These are phyloP conservation scores for Lerema accius DNA, from an alignment of 1,140 invertebrate species.

Conservation along the genomic window DNA sequence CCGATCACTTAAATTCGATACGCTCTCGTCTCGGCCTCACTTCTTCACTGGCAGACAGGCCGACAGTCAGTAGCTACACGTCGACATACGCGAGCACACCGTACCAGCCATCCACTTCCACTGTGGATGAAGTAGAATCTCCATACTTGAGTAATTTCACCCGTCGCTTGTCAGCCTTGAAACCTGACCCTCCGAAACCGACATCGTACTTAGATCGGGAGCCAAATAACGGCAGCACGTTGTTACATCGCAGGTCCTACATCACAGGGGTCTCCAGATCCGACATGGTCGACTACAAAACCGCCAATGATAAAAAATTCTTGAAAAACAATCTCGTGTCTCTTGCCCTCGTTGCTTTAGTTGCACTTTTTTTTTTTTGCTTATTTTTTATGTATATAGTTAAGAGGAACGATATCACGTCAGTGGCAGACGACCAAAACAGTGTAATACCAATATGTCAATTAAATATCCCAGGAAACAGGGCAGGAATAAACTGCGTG, in stretches of 20 bases:
- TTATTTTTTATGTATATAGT: slow-evolving; percentile 87
- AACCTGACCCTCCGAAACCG: slow-evolving; percentile 70
- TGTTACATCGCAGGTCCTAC: slow-evolving; percentile 64
- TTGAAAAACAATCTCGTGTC: slow-evolving; percentile 86
- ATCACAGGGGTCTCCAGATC: slow-evolving; percentile 66
- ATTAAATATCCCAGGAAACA: slow-evolving; percentile 68
- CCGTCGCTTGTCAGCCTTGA: slow-evolving; percentile 83
- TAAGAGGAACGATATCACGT: slow-evolving; percentile 80
- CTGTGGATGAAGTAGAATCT: slow-evolving; percentile 82
- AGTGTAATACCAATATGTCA: slow-evolving; percentile 84
- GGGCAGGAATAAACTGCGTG: slow-evolving; percentile 84
- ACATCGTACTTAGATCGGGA: slow-evolving; percentile 64
- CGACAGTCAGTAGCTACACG: slow-evolving; percentile 56
- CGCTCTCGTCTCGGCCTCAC: slow-evolving; percentile 77
- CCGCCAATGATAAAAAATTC: slow-evolving; percentile 76
- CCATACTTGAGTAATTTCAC: slow-evolving; percentile 88
- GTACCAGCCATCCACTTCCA: slow-evolving; percentile 64
- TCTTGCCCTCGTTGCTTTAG: slow-evolving; percentile 84
- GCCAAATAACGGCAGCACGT: slow-evolving; percentile 66
- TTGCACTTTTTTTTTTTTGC: slow-evolving; percentile 86
- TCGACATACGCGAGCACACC: slow-evolving; percentile 57
- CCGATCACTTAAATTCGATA: slow-evolving; percentile 83
- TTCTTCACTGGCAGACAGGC: slow-evolving; percentile 61
- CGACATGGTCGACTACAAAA: slow-evolving; percentile 78
- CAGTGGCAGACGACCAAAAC: slow-evolving; percentile 78